A percentile compares a stretch with the other conserved stretches of the same genome.
phyloP scores from a whole-genome alignment of 2,888 invertebrate species.

The Amphipoea oculea region DNA sequence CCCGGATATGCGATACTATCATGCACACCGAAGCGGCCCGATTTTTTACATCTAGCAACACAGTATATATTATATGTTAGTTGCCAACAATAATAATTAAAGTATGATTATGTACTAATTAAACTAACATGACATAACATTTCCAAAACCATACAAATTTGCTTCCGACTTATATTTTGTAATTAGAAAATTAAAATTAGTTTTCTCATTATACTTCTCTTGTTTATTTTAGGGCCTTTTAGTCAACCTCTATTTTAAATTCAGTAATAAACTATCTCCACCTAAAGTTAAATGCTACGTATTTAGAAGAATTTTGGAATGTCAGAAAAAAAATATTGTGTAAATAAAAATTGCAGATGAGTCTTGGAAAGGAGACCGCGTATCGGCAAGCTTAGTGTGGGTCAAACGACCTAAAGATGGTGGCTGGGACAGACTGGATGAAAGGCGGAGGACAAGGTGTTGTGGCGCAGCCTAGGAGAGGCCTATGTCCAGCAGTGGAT shows the following conservation, averaged over 20 bases:
- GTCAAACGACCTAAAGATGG: too few relatives aligned
- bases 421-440: too few relatives aligned
- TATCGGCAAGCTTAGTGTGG: too few relatives aligned
- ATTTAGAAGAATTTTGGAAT: not conserved
- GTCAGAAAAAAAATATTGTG: not conserved
- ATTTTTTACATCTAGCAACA: conserved; percentile 74
- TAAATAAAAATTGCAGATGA: not conserved
- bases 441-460: too few relatives aligned
- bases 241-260: conserved; percentile 13
- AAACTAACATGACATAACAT: conserved; percentile 72
- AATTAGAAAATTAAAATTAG: conserved; percentile 46
- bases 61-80: conserved; percentile 62
- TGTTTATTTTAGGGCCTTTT: conserved; percentile 31
- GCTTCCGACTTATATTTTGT: conserved; percentile 51
- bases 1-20: conserved; percentile 89
- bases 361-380: not conserved
- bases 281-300: not conserved
- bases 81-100: conserved; percentile 63
- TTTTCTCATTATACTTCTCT: conserved; percentile 54
- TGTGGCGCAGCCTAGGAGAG: too few relatives aligned
- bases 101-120: conserved; percentile 72
- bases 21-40: conserved; percentile 78
- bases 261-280: conserved; percentile 16
- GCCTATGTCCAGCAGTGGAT: too few relatives aligned
- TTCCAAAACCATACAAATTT: conserved; percentile 60